Conservation (phyloP, 2,888 invertebrate genomes). For the Phlogophora meticulosa region DNA sequence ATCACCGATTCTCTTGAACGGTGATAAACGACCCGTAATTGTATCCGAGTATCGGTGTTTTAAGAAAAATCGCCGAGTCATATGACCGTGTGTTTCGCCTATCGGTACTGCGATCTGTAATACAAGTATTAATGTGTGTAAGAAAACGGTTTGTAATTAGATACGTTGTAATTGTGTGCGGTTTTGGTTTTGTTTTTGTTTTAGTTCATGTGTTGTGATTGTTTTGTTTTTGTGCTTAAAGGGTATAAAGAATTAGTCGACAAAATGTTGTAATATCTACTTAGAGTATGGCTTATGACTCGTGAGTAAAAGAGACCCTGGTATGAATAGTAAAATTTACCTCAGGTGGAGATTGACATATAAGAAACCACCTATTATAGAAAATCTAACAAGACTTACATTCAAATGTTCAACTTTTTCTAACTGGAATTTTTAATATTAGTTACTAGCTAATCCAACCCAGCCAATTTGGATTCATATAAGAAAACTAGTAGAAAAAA, state of each 20-base stretch:
- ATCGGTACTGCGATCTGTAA: constrained; percentile 53
- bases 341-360: no score
- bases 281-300: no score
- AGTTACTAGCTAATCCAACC: no score
- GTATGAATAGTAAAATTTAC: no score
- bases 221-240: neutral
- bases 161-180: constrained; percentile 45
- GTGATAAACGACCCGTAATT: constrained; percentile 85
- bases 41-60: constrained; percentile 80
- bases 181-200: constrained; percentile 12
- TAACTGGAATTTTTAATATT: no score
- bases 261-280: no score
- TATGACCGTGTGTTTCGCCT: constrained; percentile 59
- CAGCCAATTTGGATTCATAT: no score
- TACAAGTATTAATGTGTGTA: constrained; percentile 57
- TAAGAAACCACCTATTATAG: no score
- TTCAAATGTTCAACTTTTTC: no score
- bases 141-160: constrained; percentile 62
- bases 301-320: no score
- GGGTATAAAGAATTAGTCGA: neutral
- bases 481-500: no score
- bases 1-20: constrained; percentile 60
- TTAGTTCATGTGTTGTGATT: neutral
- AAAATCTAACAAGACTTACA: no score
- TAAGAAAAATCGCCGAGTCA: constrained; percentile 80